A percentile compares a stretch with the other conserved stretches of the same genome.
Evolutionary conservation across 2,888 invertebrate genomes (phyloP).

Genomic region (Synergus gifuensis): DNA sequence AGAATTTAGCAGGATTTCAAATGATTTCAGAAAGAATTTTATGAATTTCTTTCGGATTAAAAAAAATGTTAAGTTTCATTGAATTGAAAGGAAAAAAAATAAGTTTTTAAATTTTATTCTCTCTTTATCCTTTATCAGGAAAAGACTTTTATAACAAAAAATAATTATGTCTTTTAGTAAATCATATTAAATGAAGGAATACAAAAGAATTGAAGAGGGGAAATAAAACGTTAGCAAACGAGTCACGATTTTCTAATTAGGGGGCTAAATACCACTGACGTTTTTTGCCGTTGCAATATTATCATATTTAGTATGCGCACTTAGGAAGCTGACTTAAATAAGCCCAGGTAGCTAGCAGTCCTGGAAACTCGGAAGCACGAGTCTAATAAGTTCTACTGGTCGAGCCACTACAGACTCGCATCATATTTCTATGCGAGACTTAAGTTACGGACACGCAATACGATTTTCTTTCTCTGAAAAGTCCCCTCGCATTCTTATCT

Average conservation of each 20-base stretch:
- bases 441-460: slow-evolving; percentile 57
- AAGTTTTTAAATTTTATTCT: no score
- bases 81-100: no score
- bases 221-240: slow-evolving; percentile 76
- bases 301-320: slow-evolving; percentile 78
- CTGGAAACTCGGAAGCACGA: slow-evolving; percentile 70
- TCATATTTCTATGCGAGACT: slow-evolving; percentile 71
- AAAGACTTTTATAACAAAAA: no score
- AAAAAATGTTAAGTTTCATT: no score
- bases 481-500: neutral
- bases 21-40: no score
- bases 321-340: slow-evolving; percentile 77
- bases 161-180: no score
- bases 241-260: slow-evolving; percentile 78
- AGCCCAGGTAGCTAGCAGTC: slow-evolving; percentile 66
- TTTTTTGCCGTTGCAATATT: slow-evolving; percentile 77
- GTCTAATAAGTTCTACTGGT: slow-evolving; percentile 75
- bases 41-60: no score
- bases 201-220: slow-evolving; percentile 55
- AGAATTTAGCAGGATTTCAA: no score
- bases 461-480: slow-evolving; percentile 48
- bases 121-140: no score
- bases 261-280: slow-evolving; percentile 77
- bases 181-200: slow-evolving; percentile 58
- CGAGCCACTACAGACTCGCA: slow-evolving; percentile 65